phyloP scores from a whole-genome alignment of 2,888 invertebrate species.

The Geotrupes spiniger region DNA sequence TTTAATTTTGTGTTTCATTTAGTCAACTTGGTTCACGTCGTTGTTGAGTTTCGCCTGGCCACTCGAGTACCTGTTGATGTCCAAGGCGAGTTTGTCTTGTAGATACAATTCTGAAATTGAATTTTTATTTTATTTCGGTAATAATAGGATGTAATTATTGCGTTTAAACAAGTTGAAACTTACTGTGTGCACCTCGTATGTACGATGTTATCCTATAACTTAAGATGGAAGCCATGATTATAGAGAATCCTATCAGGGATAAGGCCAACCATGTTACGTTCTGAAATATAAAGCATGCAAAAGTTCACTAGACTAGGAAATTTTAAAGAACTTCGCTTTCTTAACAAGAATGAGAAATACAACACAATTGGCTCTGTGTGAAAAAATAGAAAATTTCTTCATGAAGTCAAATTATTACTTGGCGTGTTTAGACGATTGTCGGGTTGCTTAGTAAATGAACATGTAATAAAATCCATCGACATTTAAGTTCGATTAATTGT shows the following conservation, averaged over 20 bases:
- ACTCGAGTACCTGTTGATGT: neutral
- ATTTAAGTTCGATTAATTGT: too few relatives aligned
- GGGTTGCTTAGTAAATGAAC: too few relatives aligned
- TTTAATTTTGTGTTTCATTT: constrained; percentile 3
- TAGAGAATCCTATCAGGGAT: constrained; percentile 21
- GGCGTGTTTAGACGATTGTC: too few relatives aligned
- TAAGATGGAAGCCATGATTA: constrained; percentile 19
- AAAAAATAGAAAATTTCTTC: too few relatives aligned
- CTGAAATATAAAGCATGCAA: constrained; percentile 7
- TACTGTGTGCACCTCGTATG: constrained; percentile 24
- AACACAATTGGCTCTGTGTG: too few relatives aligned
- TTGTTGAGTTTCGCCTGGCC: neutral
- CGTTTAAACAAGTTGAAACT: neutral
- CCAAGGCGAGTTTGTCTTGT: neutral
- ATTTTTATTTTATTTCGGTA: too few relatives aligned
- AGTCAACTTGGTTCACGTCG: neutral
- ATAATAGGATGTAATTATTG: neutral
- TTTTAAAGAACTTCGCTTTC: neutral
- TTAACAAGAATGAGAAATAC: constrained; percentile 16
- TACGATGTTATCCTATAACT: constrained; percentile 19
- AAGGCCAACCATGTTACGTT: constrained; percentile 23
- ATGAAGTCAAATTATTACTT: too few relatives aligned
- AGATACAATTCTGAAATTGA: neutral
- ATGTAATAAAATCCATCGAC: too few relatives aligned
- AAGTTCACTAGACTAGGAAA: too few relatives aligned